Percentiles rank a stretch among this genome's conserved stretches.
Evolutionary conservation across 2,888 invertebrate genomes (phyloP).

Genomic region (Augochlorella aurata): DNA sequence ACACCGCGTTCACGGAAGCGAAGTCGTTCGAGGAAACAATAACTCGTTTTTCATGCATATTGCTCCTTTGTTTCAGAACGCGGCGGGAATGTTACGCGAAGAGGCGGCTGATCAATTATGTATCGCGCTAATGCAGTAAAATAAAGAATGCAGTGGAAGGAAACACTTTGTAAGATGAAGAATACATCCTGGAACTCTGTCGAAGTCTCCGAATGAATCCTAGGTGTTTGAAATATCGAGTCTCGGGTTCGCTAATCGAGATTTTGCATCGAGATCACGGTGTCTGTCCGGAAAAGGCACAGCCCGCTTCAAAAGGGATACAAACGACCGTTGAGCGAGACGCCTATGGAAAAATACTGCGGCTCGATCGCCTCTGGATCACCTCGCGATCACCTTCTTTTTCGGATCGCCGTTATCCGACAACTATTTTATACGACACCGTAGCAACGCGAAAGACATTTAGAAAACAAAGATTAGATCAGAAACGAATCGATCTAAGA

Average conservation of each 20-base stretch:
- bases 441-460: not conserved
- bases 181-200: not conserved
- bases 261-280: not conserved
- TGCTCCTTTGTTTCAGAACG: not conserved
- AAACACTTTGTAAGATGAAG: not conserved
- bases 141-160: not conserved
- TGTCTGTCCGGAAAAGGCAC: not conserved
- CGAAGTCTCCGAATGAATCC: too few species aligned
- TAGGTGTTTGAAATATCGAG: not conserved
- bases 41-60: too few species aligned
- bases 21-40: not conserved
- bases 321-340: not conserved
- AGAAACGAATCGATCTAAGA: not conserved
- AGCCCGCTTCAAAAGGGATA: not conserved
- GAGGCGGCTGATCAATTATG: too few species aligned
- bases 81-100: not conserved
- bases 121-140: too few species aligned
- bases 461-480: not conserved
- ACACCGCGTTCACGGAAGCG: not conserved
- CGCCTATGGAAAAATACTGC: conserved; percentile 7
- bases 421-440: not conserved
- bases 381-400: not conserved
- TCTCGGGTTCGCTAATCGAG: not conserved
- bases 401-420: not conserved
- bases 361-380: not conserved